Conservation (phyloP, 2,113 vertebrate genomes). For the Pantherophis guttatus region DNA sequence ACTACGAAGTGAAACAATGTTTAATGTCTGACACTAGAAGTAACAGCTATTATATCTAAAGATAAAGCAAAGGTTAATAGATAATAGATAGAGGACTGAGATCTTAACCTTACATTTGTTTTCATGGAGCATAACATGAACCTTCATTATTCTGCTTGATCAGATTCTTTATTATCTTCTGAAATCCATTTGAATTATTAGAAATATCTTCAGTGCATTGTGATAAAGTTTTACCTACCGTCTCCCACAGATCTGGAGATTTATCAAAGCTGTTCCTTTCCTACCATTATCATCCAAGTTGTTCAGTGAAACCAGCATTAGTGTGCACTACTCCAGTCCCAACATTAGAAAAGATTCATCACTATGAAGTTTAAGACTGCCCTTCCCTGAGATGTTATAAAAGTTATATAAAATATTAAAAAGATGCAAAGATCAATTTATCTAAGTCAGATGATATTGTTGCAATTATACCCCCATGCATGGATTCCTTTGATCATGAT, state of each 20-base stretch:
- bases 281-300: neutral
- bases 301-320: neutral
- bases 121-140: constrained; percentile 6
- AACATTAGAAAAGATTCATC: neutral
- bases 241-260: neutral
- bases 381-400: neutral
- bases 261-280: neutral
- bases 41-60: constrained; percentile 14
- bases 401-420: neutral
- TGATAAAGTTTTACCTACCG: neutral
- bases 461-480: neutral
- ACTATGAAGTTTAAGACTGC: neutral
- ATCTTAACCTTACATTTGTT: neutral
- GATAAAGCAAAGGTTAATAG: constrained; percentile 39
- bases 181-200: constrained; percentile 9
- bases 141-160: constrained; percentile 5
- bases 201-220: neutral
- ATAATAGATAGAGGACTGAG: neutral
- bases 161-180: neutral
- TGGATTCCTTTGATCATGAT: neutral
- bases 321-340: neutral
- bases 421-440: neutral
- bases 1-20: rapidly evolving
- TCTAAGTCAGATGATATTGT: neutral
- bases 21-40: neutral